Evolutionary conservation across 2,888 invertebrate species (phyloP).

Genomic region (Cephus spinipes): DNA sequence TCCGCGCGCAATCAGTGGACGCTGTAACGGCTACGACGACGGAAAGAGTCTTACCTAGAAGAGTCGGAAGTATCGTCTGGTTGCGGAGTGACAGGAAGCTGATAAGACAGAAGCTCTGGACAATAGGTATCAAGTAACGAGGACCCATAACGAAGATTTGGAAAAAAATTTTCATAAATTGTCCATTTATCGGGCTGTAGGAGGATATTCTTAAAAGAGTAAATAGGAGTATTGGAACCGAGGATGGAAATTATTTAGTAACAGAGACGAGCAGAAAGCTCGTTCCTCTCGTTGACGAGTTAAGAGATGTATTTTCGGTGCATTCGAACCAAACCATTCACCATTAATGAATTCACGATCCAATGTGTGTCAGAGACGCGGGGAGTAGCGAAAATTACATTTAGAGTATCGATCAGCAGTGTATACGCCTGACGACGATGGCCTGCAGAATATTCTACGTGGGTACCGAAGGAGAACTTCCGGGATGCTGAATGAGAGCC

Average conservation of each 20-base stretch:
- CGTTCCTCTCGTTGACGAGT: background rate
- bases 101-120: background rate
- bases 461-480: background rate
- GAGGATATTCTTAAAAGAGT: background rate
- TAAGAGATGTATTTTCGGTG: background rate
- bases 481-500: background rate
- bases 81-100: background rate
- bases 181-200: accelerated
- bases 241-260: background rate
- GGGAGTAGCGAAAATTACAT: background rate
- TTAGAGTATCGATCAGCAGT: background rate
- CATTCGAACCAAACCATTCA: background rate
- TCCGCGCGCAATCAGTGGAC: background rate
- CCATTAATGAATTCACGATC: background rate
- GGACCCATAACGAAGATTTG: background rate
- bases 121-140: background rate
- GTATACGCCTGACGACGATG: background rate
- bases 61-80: background rate
- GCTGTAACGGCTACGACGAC: background rate
- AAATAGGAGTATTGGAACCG: background rate
- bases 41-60: background rate
- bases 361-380: background rate
- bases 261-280: background rate
- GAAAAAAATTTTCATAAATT: background rate
- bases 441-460: background rate